Percentiles rank a stretch among this genome's conserved stretches.
Conservation (phyloP, 2,888 invertebrate genomes). For the Orchesella flavescens region DNA sequence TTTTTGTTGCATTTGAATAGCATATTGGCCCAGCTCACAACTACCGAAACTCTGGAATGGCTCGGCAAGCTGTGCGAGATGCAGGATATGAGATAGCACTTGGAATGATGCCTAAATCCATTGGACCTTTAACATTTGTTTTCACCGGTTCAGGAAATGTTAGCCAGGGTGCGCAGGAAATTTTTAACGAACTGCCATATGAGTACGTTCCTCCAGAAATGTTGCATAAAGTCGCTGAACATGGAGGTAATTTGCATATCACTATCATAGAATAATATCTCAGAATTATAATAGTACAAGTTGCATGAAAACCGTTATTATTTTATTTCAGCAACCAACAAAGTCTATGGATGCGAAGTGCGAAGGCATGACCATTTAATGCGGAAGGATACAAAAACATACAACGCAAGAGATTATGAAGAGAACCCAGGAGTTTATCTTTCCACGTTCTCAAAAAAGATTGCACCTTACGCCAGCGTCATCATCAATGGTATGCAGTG, state of each 20-base stretch:
- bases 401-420: slow-evolving; percentile 92
- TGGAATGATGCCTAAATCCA: slow-evolving; percentile 95
- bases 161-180: slow-evolving; percentile 81
- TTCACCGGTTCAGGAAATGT: slow-evolving; percentile 99
- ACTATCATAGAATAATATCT: too few species aligned
- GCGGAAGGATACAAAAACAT: slow-evolving; percentile 92
- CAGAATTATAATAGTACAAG: too few species aligned
- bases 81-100: slow-evolving; percentile 99
- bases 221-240: slow-evolving; percentile 94
- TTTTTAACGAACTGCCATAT: slow-evolving; percentile 96
- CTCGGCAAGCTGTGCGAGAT: slow-evolving; percentile 95
- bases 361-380: slow-evolving; percentile 94
- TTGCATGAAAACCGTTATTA: too few species aligned
- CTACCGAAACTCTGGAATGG: slow-evolving; percentile 98
- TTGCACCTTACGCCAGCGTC: slow-evolving; percentile 97
- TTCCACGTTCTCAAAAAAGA: slow-evolving; percentile 95
- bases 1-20: too few species aligned
- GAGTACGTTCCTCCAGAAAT: slow-evolving; percentile 98
- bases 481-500: slow-evolving; percentile 95
- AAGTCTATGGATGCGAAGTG: slow-evolving; percentile 97
- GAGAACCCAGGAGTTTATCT: slow-evolving; percentile 94
- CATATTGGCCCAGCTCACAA: slow-evolving; percentile 88
- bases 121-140: slow-evolving; percentile 89
- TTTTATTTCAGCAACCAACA: slow-evolving; percentile 89
- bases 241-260: slow-evolving; percentile 79